phyloP scores from a whole-genome alignment of 2,888 invertebrate genomes.

The Alloscopus bannaensis region DNA sequence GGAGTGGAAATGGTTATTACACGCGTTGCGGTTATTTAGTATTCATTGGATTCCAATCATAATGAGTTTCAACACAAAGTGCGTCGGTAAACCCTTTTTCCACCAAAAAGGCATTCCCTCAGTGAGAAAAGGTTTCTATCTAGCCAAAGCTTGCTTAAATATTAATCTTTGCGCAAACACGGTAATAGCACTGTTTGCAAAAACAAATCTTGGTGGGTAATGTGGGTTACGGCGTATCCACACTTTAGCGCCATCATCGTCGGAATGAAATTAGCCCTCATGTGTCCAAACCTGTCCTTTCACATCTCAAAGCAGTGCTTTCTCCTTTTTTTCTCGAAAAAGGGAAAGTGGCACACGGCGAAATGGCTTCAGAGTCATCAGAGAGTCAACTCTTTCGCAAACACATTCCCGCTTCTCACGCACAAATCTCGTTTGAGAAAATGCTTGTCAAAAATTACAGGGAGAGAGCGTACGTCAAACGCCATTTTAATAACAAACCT shows the following conservation, averaged over 20 bases:
- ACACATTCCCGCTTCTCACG: constrained; percentile 44
- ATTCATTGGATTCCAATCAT: constrained; percentile 13
- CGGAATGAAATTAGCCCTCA: constrained; percentile 8
- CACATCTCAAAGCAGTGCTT: too few relatives aligned
- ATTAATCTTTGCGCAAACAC: not conserved
- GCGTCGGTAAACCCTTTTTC: not conserved
- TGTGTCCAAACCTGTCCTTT: constrained; percentile 12
- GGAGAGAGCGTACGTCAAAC: too few relatives aligned
- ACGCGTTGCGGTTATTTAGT: too few relatives aligned
- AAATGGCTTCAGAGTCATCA: not conserved
- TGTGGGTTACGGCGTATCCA: not conserved
- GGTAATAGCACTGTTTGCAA: not conserved
- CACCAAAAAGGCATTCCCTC: not conserved
- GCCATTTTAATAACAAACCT: too few relatives aligned
- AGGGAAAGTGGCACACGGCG: not conserved
- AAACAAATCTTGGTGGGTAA: not conserved
- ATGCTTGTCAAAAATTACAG: constrained; percentile 38
- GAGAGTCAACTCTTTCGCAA: too few relatives aligned
- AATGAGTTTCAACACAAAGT: not conserved
- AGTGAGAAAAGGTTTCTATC: not conserved
- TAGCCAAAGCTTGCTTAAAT: not conserved
- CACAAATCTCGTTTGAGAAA: constrained; percentile 45
- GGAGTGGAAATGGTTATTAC: too few relatives aligned
- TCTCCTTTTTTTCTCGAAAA: constrained; percentile 1
- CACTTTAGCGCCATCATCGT: not conserved